phyloP scores from a whole-genome alignment of 1,140 invertebrate genomes.

The Drosophila bocqueti region DNA sequence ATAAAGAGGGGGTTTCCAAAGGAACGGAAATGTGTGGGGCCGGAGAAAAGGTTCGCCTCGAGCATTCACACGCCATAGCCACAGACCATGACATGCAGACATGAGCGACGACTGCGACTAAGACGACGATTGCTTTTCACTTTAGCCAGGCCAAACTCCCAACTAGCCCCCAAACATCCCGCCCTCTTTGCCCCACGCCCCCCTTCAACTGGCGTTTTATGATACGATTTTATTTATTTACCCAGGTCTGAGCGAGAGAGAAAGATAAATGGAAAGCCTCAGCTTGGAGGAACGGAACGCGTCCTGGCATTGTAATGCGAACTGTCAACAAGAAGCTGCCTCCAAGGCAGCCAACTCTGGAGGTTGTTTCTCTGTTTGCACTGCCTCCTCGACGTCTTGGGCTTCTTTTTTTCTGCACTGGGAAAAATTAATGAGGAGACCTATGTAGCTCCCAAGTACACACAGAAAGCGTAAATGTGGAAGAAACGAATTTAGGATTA shows the following conservation, averaged over 20 bases:
- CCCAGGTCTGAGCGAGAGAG: slow-evolving; percentile 35
- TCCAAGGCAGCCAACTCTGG: slow-evolving; percentile 61
- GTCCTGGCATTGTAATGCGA: slow-evolving; percentile 77
- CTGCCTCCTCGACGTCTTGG: slow-evolving; percentile 23
- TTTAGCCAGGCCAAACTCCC: slow-evolving; percentile 45
- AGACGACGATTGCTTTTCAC: slow-evolving; percentile 74
- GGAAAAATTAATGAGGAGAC: background rate
- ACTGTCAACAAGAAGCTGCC: slow-evolving; percentile 76
- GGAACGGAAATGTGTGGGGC: slow-evolving; percentile 12
- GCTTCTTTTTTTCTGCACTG: slow-evolving; percentile 4
- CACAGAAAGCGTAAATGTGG: background rate
- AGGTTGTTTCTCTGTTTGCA: slow-evolving; percentile 41
- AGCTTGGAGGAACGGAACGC: slow-evolving; percentile 53
- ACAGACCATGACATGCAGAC: slow-evolving; percentile 71
- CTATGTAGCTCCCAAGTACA: background rate
- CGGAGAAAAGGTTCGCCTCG: slow-evolving; percentile 59
- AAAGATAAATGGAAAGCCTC: slow-evolving; percentile 17
- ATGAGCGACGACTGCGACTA: slow-evolving; percentile 59
- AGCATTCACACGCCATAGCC: slow-evolving; percentile 79
- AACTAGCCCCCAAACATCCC: background rate
- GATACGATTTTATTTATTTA: slow-evolving; percentile 81
- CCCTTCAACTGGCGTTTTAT: slow-evolving; percentile 61
- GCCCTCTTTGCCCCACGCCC: background rate
- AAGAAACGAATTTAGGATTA: background rate
- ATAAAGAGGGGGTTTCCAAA: slow-evolving; percentile 1